These are phyloP conservation scores for Mobula hypostoma DNA, from an alignment of 2,113 vertebrate species.

Conservation along the genomic window DNA sequence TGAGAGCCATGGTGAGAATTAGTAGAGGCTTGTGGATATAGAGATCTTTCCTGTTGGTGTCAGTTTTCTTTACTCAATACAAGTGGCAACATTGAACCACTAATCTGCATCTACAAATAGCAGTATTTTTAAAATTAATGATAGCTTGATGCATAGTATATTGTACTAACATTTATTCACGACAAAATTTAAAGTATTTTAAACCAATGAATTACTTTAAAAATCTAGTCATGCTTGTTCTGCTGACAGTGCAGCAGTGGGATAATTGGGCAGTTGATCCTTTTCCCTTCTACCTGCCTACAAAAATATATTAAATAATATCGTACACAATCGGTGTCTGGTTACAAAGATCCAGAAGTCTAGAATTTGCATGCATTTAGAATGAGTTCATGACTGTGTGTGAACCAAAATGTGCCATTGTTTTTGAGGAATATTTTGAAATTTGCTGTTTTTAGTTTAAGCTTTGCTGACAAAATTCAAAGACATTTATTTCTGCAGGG, in stretches of 20 bases:
- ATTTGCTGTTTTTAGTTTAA: constrained; percentile 5
- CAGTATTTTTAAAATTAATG: neutral
- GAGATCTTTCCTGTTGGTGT: neutral
- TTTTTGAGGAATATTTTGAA: neutral
- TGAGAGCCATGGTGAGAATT: neutral
- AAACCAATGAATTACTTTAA: too few species aligned
- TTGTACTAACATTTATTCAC: too few species aligned
- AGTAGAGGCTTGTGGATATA: neutral
- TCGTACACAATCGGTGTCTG: neutral
- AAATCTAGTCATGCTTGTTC: too few species aligned
- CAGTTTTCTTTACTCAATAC: neutral
- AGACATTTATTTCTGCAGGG: constrained; percentile 35
- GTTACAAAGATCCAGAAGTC: neutral
- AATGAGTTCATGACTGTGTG: neutral
- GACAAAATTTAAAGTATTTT: too few species aligned
- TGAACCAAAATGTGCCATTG: neutral
- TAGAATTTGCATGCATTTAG: neutral
- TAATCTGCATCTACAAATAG: neutral
- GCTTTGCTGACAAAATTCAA: neutral
- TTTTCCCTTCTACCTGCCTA: neutral
- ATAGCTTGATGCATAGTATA: too few species aligned
- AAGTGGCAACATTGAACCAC: neutral
- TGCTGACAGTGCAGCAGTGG: too few species aligned
- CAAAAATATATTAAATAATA: neutral
- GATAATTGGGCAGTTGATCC: too few species aligned